Percentiles rank a stretch among this genome's conserved stretches.
Conservation (phyloP, 2,888 invertebrate species). For the Drosophila greeni region DNA sequence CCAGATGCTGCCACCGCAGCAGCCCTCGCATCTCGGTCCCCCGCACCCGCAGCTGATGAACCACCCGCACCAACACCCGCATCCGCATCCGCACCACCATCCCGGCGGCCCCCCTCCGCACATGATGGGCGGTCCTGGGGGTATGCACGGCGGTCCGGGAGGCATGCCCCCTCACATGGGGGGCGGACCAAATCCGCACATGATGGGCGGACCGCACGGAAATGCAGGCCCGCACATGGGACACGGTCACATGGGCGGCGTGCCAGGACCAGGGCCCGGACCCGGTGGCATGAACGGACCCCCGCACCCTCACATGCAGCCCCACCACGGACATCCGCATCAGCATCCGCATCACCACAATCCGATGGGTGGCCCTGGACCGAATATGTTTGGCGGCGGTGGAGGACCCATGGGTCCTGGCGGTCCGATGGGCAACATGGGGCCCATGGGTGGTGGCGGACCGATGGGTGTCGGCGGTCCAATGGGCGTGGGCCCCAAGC, state of each 20-base stretch:
- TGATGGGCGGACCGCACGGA: constrained; percentile 70
- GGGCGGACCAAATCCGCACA: constrained; percentile 66
- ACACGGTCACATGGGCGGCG: constrained; percentile 74
- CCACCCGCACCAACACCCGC: constrained; percentile 75
- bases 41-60: constrained; percentile 74
- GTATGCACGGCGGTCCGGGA: constrained; percentile 70
- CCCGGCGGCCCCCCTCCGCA: constrained; percentile 75
- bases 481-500: constrained; percentile 83
- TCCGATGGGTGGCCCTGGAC: constrained; percentile 63
- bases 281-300: constrained; percentile 75
- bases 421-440: constrained; percentile 59
- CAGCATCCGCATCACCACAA: constrained; percentile 53
- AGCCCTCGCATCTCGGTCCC: constrained; percentile 73
- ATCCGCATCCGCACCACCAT: constrained; percentile 72
- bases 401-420: constrained; percentile 74
- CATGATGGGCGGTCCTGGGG: constrained; percentile 66
- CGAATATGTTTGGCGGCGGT: constrained; percentile 67
- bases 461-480: constrained; percentile 71
- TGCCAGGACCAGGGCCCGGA: constrained; percentile 71
- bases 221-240: constrained; percentile 71
- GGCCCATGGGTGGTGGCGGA: constrained; percentile 73
- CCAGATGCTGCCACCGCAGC: constrained; percentile 76
- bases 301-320: constrained; percentile 53
- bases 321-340: constrained; percentile 26
- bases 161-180: constrained; percentile 70